phyloP scores from a whole-genome alignment of 2,888 invertebrate genomes.

The Diplolepis rosae region DNA sequence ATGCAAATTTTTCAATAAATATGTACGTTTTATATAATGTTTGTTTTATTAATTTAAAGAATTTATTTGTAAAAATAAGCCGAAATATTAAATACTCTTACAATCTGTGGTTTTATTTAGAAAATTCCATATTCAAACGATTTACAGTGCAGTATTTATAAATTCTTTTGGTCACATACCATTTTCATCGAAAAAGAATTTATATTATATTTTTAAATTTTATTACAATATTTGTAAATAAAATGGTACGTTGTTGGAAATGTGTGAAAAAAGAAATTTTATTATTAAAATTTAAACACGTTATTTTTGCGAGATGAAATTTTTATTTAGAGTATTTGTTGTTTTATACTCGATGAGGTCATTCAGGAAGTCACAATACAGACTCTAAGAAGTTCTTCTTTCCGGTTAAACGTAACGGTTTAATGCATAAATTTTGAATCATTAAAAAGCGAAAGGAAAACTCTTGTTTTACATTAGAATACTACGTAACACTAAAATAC shows the following conservation, averaged over 20 bases:
- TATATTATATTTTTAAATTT: neutral
- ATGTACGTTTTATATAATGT: neutral
- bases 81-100: neutral
- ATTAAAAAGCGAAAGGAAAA: conserved; percentile 11
- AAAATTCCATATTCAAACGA: neutral
- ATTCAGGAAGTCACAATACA: conserved; percentile 3
- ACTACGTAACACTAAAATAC: conserved; percentile 6
- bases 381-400: conserved; percentile 10
- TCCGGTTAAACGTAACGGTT: conserved; percentile 14
- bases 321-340: neutral
- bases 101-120: neutral
- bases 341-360: conserved; percentile 3
- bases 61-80: neutral
- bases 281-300: neutral
- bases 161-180: neutral
- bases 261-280: conserved; percentile 16
- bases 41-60: neutral
- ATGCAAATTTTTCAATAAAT: neutral
- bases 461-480: neutral
- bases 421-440: neutral
- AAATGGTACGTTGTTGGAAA: neutral
- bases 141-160: neutral
- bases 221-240: conserved; percentile 5
- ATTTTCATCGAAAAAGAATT: neutral
- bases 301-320: neutral